Evolutionary conservation across 2,113 vertebrate species (phyloP).

Genomic region (Pionites leucogaster): DNA sequence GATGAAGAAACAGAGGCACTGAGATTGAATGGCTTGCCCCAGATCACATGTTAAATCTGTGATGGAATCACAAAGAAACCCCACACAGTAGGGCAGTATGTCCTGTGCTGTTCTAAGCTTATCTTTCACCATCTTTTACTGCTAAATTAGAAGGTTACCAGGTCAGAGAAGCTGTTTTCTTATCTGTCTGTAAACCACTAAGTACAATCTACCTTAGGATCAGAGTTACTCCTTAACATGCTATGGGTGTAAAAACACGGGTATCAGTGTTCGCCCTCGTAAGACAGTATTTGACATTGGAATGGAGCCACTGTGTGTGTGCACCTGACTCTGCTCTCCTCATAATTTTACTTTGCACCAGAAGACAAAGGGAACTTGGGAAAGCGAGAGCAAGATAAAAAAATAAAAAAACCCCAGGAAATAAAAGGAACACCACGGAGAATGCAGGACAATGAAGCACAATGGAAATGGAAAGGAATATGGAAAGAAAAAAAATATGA

Average conservation of each 20-base stretch:
- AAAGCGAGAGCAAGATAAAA: background rate
- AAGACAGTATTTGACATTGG: background rate
- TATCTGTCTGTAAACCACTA: background rate
- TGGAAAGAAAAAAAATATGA: background rate
- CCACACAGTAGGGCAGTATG: background rate
- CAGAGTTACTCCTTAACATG: background rate
- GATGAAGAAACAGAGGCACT: background rate
- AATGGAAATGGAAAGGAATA: background rate
- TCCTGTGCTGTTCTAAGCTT: background rate
- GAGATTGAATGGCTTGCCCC: background rate
- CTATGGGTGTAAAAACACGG: background rate
- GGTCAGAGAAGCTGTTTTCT: background rate
- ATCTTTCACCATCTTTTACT: background rate
- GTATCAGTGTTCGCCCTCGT: background rate
- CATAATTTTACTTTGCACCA: background rate
- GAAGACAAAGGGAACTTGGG: background rate
- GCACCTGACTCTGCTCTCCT: background rate
- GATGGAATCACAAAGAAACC: background rate
- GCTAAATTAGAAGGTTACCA: background rate
- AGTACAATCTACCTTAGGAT: background rate
- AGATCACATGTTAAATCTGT: background rate
- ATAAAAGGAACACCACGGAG: background rate
- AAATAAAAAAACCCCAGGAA: fast-evolving
- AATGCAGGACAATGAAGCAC: background rate
- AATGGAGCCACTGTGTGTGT: background rate